Conservation (phyloP, 2,888 invertebrate genomes). For the Hydraecia micacea region DNA sequence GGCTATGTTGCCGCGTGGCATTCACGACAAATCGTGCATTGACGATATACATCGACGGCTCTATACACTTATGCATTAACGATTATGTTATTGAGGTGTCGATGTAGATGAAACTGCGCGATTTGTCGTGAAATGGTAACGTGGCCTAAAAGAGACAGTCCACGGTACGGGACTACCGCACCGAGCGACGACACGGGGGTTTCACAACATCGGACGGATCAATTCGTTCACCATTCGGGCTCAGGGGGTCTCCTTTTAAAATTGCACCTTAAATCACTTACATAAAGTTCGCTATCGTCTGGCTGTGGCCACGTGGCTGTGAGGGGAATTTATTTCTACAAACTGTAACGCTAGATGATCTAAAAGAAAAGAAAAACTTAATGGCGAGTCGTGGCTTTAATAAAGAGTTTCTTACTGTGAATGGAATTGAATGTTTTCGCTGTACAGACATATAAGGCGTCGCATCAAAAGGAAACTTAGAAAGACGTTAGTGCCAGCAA, state of each 20-base stretch:
- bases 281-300: conserved; percentile 55
- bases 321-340: conserved; percentile 51
- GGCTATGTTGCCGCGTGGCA: conserved; percentile 58
- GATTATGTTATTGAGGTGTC: conserved; percentile 31
- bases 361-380: conserved; percentile 42
- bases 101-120: conserved; percentile 37
- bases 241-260: conserved; percentile 68
- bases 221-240: conserved; percentile 82
- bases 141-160: conserved; percentile 52
- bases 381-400: conserved; percentile 40
- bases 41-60: conserved; percentile 34
- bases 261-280: conserved; percentile 62
- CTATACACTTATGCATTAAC: neutral
- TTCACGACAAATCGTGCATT: conserved; percentile 42
- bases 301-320: conserved; percentile 41
- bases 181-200: conserved; percentile 80
- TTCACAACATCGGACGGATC: conserved; percentile 87
- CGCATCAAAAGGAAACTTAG: conserved; percentile 47
- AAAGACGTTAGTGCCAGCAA: conserved; percentile 37
- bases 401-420: conserved; percentile 30
- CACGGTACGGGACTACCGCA: conserved; percentile 72
- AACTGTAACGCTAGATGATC: conserved; percentile 48
- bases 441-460: conserved; percentile 49
- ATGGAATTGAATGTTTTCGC: conserved; percentile 38
- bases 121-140: conserved; percentile 47